Percentiles rank a stretch among this genome's conserved stretches.
Evolutionary conservation across 2,888 invertebrate species (phyloP).

Genomic region (Melangyna quadrimaculata): DNA sequence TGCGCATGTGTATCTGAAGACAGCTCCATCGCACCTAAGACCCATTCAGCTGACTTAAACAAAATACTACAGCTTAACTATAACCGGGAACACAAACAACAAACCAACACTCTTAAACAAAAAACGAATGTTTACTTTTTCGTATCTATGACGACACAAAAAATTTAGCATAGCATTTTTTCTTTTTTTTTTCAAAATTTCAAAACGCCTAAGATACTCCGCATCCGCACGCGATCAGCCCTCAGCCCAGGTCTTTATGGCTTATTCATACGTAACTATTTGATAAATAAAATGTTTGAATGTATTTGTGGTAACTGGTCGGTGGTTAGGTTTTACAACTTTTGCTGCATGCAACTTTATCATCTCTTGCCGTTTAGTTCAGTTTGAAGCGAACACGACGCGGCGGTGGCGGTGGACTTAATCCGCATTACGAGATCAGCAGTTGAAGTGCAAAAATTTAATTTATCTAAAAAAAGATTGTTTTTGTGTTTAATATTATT

Average conservation of each 20-base stretch:
- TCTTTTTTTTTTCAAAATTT: not conserved
- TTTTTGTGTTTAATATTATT: not conserved
- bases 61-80: not conserved
- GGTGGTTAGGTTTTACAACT: constrained; percentile 45
- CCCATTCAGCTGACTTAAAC: not conserved
- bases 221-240: not conserved
- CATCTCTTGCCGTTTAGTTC: constrained; percentile 46
- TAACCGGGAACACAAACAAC: constrained; percentile 14
- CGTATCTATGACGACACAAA: constrained; percentile 52
- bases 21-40: constrained; percentile 18
- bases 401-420: constrained; percentile 51
- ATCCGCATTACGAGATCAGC: constrained; percentile 43
- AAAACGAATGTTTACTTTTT: constrained; percentile 53
- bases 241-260: constrained; percentile 20
- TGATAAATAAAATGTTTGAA: not conserved
- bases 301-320: constrained; percentile 57
- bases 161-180: constrained; percentile 27
- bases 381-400: constrained; percentile 69
- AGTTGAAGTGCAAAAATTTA: not conserved
- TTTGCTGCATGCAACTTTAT: constrained; percentile 66
- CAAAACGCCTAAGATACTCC: not conserved
- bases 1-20: constrained; percentile 1
- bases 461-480: constrained; percentile 11
- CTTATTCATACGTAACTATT: constrained; percentile 16
- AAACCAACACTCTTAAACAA: not conserved